phyloP scores from a whole-genome alignment of 2,888 invertebrate species.

The Cheilosia grossa region DNA sequence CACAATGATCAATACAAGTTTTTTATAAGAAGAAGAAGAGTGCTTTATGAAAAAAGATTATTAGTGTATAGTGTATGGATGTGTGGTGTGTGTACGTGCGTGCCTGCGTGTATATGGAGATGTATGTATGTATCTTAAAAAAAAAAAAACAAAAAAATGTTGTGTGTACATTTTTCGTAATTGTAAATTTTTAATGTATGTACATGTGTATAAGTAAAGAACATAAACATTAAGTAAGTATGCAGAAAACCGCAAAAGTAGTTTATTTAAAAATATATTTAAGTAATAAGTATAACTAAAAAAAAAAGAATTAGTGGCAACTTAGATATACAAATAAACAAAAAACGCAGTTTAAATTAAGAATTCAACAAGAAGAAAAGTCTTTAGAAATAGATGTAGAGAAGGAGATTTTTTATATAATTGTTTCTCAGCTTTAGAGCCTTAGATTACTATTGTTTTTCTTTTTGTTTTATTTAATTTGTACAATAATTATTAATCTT shows the following conservation, averaged over 20 bases:
- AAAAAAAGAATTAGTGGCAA: conserved; percentile 52
- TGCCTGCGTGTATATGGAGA: conserved; percentile 52
- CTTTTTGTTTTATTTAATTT: conserved; percentile 58
- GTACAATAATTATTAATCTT: conserved; percentile 59
- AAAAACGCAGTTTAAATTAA: conserved; percentile 41
- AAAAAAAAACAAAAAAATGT: conserved; percentile 34
- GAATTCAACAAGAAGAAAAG: conserved; percentile 48
- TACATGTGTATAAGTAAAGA: conserved; percentile 76
- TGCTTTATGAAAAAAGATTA: conserved; percentile 62
- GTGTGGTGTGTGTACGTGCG: conserved; percentile 38
- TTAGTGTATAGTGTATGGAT: conserved; percentile 36
- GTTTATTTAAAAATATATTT: conserved; percentile 76
- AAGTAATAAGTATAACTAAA: conserved; percentile 67
- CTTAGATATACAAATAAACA: conserved; percentile 65
- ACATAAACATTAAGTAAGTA: conserved; percentile 51
- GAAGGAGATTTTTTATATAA: conserved; percentile 72
- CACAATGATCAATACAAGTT: conserved; percentile 18
- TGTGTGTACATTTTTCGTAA: conserved; percentile 58
- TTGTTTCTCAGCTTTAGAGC: conserved; percentile 72
- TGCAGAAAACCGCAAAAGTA: conserved; percentile 67
- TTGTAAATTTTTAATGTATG: conserved; percentile 75
- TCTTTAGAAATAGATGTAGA: conserved; percentile 58
- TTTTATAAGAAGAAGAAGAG: conserved; percentile 57
- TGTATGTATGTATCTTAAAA: conserved; percentile 68
- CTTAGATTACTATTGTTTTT: conserved; percentile 59